Evolutionary conservation across 1,140 invertebrate genomes (phyloP).

Genomic region (Solenopsis invicta): DNA sequence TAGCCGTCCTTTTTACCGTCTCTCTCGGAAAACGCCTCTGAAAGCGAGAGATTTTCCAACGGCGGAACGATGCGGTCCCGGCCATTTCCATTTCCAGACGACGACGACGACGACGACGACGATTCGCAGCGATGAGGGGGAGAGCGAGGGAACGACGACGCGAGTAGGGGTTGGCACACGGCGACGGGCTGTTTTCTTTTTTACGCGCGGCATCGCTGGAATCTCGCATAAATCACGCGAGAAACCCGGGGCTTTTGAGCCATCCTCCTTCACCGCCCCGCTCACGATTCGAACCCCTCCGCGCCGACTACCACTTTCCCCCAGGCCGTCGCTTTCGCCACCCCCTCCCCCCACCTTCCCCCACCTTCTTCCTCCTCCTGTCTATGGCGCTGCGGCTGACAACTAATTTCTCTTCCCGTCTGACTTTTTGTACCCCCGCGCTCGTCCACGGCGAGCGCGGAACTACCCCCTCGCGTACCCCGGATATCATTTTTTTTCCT

Average conservation of each 20-base stretch:
- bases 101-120: constrained; percentile 66
- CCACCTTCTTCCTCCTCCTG: constrained; percentile 18
- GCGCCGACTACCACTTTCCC: neutral
- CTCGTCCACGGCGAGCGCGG: constrained; percentile 41
- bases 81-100: constrained; percentile 73
- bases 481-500: constrained; percentile 48
- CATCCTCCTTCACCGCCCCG: constrained; percentile 41
- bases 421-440: constrained; percentile 64
- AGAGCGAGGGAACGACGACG: neutral
- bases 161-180: constrained; percentile 11
- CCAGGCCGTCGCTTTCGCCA: constrained; percentile 21
- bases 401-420: constrained; percentile 81
- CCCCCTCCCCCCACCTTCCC: neutral
- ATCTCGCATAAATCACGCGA: constrained; percentile 76
- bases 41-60: constrained; percentile 56
- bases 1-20: constrained; percentile 29
- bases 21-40: constrained; percentile 44
- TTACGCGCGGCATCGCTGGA: constrained; percentile 67
- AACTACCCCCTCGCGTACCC: constrained; percentile 59
- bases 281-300: constrained; percentile 30
- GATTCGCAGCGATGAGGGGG: constrained; percentile 37
- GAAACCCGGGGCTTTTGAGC: constrained; percentile 53
- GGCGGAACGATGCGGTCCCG: constrained; percentile 39
- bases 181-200: constrained; percentile 71
- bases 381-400: constrained; percentile 76